These are phyloP conservation scores for Podarcis muralis DNA, from an alignment of 2,113 vertebrate genomes.

Conservation along the genomic window DNA sequence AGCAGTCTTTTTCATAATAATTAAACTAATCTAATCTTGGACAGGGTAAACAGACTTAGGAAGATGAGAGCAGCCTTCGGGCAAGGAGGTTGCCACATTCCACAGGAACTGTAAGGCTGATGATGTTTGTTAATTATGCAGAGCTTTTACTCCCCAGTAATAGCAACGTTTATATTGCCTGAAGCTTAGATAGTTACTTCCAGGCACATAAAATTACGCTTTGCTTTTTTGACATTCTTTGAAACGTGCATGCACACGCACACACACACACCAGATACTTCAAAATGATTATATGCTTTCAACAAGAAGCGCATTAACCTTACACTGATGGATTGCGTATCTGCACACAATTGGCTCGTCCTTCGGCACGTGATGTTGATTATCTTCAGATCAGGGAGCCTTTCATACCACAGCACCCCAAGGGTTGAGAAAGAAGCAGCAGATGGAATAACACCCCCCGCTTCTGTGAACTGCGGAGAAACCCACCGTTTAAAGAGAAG, in stretches of 20 bases:
- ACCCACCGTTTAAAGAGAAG: conserved; percentile 25
- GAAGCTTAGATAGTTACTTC: conserved; percentile 91
- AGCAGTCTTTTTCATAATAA: conserved; percentile 97
- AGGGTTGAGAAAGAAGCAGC: conserved; percentile 38
- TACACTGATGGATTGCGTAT: conserved; percentile 76
- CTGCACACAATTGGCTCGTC: conserved; percentile 78
- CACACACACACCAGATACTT: conserved; percentile 65
- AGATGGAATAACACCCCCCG: conserved; percentile 17
- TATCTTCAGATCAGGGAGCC: conserved; percentile 74
- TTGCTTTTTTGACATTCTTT: conserved; percentile 76
- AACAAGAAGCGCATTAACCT: conserved; percentile 84
- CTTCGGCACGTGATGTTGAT: conserved; percentile 79
- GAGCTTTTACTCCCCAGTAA: conserved; percentile 92
- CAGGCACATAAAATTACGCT: conserved; percentile 87
- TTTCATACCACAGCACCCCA: conserved; percentile 37
- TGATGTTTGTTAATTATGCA: conserved; percentile 98
- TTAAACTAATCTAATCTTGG: conserved; percentile 99
- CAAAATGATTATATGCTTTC: conserved; percentile 80
- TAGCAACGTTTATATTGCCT: conserved; percentile 90
- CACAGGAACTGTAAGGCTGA: conserved; percentile 92
- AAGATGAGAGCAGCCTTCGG: conserved; percentile 91
- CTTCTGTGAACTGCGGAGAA: conserved; percentile 34
- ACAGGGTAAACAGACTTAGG: conserved; percentile 98
- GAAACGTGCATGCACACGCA: conserved; percentile 62
- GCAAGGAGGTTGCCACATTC: conserved; percentile 87